Evolutionary conservation across 2,113 vertebrate genomes (phyloP).

Genomic region (Grantiella picta): DNA sequence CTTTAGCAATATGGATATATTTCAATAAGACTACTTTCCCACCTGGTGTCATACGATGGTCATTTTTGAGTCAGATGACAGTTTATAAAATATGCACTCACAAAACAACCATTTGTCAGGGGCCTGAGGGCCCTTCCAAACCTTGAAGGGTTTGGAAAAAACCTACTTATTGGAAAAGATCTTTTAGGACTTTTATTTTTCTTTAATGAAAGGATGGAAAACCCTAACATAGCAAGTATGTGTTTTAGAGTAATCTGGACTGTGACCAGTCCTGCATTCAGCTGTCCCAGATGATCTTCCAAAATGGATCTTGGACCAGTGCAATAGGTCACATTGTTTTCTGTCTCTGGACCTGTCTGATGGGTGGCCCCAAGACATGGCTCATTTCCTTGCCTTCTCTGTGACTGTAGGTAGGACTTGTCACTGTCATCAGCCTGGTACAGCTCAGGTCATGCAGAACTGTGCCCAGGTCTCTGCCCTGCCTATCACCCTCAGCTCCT

Average conservation of each 20-base stretch:
- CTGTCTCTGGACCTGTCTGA: background rate
- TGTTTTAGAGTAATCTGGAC: background rate
- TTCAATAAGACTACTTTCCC: background rate
- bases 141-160: too few relatives aligned
- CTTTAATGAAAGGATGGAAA: background rate
- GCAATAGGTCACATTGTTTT: background rate
- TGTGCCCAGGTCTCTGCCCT: background rate
- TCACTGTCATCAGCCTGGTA: background rate
- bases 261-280: background rate
- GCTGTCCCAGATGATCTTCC: background rate
- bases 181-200: background rate
- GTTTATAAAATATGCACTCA: background rate
- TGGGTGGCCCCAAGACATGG: too few relatives aligned
- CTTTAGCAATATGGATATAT: background rate
- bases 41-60: too few relatives aligned
- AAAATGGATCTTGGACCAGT: background rate
- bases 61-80: background rate
- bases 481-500: background rate
- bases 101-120: background rate
- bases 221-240: background rate
- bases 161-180: too few relatives aligned
- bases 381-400: background rate
- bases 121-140: background rate
- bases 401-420: background rate
- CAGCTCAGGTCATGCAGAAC: background rate